Evolutionary conservation across 2,113 vertebrate genomes (phyloP).

Genomic region (Cyanistes caeruleus): DNA sequence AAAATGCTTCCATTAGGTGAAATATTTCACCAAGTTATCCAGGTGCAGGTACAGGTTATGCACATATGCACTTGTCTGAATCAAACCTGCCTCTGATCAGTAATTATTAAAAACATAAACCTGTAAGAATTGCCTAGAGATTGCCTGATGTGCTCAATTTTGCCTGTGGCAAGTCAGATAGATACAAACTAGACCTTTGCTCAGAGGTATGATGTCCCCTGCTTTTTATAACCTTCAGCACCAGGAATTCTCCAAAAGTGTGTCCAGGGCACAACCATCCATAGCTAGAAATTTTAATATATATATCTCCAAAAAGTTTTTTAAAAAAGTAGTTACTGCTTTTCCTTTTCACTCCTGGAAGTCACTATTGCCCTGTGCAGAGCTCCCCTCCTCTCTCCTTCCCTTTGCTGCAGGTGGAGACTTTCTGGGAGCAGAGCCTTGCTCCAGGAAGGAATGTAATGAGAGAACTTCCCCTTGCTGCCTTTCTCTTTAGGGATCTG

Average conservation of each 20-base stretch:
- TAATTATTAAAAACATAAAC: neutral
- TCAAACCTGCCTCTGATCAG: neutral
- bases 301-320: neutral
- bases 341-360: neutral
- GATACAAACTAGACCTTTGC: neutral
- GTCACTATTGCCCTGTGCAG: neutral
- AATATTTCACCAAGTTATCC: neutral
- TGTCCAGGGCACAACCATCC: neutral
- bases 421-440: neutral
- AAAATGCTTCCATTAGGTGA: neutral
- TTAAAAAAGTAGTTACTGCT: neutral
- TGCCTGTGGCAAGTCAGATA: neutral
- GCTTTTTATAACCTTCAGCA: neutral
- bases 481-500: neutral
- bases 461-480: neutral
- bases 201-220: neutral
- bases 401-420: neutral
- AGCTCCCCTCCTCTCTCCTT: neutral
- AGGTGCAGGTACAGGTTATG: neutral
- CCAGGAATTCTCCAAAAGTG: neutral
- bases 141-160: neutral
- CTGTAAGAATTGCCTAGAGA: neutral
- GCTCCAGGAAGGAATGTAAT: accelerated
- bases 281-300: neutral
- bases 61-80: neutral